Percentiles rank a stretch among this genome's conserved stretches.
Evolutionary conservation across 2,797 vertebrate species (phyloP).

Genomic region (Sebastes cheni): DNA sequence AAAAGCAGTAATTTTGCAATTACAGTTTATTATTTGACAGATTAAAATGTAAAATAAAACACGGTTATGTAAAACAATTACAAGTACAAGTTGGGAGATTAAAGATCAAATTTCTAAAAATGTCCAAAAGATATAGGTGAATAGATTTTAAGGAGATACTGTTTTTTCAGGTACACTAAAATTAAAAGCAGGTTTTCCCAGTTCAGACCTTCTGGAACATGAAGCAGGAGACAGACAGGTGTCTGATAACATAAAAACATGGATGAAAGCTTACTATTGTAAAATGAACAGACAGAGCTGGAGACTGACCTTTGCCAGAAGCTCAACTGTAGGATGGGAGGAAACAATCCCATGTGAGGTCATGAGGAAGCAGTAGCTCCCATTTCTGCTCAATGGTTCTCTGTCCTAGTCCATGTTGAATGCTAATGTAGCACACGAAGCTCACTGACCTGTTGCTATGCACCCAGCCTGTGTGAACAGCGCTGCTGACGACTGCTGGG

Average conservation of each 20-base stretch:
- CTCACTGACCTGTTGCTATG: slow-evolving; percentile 61
- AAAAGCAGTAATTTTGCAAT: neutral
- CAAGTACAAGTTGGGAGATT: neutral
- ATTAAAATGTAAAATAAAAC: neutral
- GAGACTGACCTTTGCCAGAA: slow-evolving; percentile 51
- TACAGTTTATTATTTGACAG: neutral
- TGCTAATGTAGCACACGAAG: slow-evolving; percentile 18
- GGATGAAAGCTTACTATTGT: neutral
- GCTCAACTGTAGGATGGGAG: slow-evolving; percentile 10
- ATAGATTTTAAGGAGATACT: neutral
- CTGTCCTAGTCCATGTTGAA: slow-evolving; percentile 32
- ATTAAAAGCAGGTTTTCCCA: neutral
- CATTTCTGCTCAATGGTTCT: slow-evolving; percentile 33
- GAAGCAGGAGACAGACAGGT: neutral
- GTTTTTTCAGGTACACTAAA: neutral
- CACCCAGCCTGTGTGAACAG: slow-evolving; percentile 29
- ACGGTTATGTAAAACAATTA: neutral
- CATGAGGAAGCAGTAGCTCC: slow-evolving; percentile 7
- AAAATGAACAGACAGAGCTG: neutral
- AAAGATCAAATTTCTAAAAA: neutral
- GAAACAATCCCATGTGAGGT: slow-evolving; percentile 16
- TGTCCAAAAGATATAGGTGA: neutral
- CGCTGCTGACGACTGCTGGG: slow-evolving; percentile 59
- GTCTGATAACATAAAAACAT: neutral
- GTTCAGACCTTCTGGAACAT: neutral